Evolutionary conservation across 2,797 vertebrate genomes (phyloP).

Genomic region (Chaetodon trifasciatus): DNA sequence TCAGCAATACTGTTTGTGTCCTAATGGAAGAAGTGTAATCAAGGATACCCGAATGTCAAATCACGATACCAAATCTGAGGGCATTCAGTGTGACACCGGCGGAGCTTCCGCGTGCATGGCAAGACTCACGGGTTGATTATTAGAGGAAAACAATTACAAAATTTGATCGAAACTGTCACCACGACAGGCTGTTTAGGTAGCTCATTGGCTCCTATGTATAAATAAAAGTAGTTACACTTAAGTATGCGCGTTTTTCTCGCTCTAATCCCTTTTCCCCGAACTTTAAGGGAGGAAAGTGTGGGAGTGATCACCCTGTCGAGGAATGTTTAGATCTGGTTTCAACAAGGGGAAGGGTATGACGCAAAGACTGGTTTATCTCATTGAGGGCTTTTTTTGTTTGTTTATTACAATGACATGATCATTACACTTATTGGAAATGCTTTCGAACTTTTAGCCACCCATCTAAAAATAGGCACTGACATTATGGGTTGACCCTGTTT

Average conservation of each 20-base stretch:
- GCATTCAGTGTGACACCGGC: neutral
- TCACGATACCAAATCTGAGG: neutral
- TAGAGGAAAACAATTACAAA: too few species aligned
- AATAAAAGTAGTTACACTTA: accelerated
- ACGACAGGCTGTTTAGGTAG: neutral
- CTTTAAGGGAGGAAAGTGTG: neutral
- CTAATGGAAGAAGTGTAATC: neutral
- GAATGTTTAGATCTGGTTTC: constrained; percentile 31
- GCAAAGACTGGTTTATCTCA: neutral
- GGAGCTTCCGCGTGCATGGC: too few species aligned
- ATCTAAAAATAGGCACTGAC: too few species aligned
- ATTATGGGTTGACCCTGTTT: neutral
- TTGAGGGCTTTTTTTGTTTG: neutral
- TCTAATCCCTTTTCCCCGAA: neutral
- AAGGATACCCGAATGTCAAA: neutral
- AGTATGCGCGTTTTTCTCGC: accelerated
- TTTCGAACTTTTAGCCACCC: neutral
- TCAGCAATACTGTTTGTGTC: neutral
- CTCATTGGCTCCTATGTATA: neutral
- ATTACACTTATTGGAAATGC: neutral
- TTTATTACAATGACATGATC: neutral
- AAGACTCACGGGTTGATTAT: neutral
- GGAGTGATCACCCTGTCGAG: constrained; percentile 26
- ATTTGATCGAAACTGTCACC: too few species aligned
- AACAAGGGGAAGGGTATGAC: neutral